Percentiles rank a stretch among this genome's conserved stretches.
Conservation (phyloP, 2,113 vertebrate genomes). For the Vireo altiloquus region DNA sequence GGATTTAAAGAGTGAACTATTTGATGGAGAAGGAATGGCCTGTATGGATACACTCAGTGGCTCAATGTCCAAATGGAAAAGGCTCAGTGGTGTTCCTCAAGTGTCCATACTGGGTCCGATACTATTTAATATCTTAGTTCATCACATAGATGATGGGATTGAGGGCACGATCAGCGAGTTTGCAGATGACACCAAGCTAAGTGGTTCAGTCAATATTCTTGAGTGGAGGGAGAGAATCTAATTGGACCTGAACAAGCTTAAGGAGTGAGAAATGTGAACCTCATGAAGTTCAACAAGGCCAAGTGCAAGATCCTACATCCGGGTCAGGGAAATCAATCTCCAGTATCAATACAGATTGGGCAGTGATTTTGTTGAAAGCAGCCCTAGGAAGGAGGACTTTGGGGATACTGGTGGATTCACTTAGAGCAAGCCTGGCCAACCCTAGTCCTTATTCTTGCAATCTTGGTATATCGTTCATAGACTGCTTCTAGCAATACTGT, state of each 20-base stretch:
- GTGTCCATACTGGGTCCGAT: rapidly evolving
- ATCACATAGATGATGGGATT: neutral
- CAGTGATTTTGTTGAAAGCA: neutral
- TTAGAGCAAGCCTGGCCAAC: neutral
- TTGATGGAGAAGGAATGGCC: neutral
- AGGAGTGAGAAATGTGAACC: neutral
- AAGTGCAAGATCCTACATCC: neutral
- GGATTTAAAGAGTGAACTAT: neutral
- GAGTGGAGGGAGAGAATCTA: neutral
- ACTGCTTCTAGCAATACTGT: neutral
- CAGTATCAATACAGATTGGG: neutral
- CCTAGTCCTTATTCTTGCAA: neutral
- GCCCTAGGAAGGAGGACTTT: neutral
- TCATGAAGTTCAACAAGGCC: neutral
- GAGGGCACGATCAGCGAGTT: neutral
- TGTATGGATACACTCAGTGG: neutral
- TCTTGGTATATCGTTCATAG: neutral
- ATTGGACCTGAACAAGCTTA: neutral
- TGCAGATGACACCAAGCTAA: neutral
- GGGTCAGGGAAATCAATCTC: neutral
- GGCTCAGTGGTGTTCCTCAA: neutral
- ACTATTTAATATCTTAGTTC: neutral
- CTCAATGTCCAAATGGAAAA: neutral
- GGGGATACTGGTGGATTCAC: neutral
- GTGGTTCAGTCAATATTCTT: too few species aligned